Conservation (phyloP, 2,113 vertebrate genomes). For the Corvus cornix region DNA sequence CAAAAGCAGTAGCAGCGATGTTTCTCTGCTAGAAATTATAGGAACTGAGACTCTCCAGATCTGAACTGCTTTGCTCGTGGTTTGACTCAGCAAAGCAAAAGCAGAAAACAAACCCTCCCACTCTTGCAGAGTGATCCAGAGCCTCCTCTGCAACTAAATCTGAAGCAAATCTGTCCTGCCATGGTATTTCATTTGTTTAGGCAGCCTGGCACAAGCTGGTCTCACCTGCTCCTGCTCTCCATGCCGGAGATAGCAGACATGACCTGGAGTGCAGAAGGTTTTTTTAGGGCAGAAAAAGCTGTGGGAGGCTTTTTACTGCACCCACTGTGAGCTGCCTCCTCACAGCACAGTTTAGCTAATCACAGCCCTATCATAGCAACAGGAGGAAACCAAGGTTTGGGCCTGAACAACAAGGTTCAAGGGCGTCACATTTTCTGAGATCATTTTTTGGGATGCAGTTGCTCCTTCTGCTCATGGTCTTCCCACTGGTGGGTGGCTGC, state of each 20-base stretch:
- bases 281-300: background rate
- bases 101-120: background rate
- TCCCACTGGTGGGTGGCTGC: background rate
- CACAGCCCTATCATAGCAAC: background rate
- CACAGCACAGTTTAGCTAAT: background rate
- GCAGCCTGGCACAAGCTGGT: background rate
- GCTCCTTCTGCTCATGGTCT: background rate
- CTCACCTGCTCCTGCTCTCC: background rate
- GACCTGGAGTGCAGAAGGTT: background rate
- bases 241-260: rapidly evolving
- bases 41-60: background rate
- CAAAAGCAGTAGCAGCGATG: background rate
- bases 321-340: background rate
- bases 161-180: background rate
- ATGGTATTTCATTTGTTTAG: background rate
- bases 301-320: background rate
- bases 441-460: background rate
- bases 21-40: background rate
- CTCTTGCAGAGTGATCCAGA: background rate
- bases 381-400: background rate
- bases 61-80: background rate
- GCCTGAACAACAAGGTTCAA: background rate
- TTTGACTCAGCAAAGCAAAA: background rate
- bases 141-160: background rate
- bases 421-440: background rate